phyloP scores from a whole-genome alignment of 2,797 vertebrate genomes.

The Antrozous pallidus region DNA sequence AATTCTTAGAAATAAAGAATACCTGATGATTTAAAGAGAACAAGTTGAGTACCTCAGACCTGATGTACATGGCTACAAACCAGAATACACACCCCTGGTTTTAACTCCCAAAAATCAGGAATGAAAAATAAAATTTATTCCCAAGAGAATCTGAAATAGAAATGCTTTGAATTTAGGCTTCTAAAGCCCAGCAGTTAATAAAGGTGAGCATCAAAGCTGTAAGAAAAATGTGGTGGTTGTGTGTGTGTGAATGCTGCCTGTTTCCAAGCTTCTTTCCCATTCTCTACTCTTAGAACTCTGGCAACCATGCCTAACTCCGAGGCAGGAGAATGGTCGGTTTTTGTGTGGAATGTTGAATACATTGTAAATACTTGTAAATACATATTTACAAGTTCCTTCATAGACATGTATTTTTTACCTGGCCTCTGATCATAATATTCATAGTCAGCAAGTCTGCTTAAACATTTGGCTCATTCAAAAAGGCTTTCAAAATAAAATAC shows the following conservation, averaged over 20 bases:
- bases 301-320: not conserved
- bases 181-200: not conserved
- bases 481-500: not conserved
- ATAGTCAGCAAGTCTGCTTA: not conserved
- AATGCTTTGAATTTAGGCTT: not conserved
- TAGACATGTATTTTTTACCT: not conserved
- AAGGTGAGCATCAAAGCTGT: not conserved
- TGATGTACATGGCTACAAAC: not conserved
- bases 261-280: too few species aligned
- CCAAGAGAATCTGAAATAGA: not conserved
- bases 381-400: not conserved
- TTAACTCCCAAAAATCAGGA: not conserved
- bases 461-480: not conserved
- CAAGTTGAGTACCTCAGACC: rapidly evolving
- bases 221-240: not conserved
- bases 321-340: not conserved
- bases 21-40: not conserved
- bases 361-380: too few species aligned
- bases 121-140: not conserved
- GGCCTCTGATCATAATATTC: not conserved
- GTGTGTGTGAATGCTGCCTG: not conserved
- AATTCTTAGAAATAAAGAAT: not conserved
- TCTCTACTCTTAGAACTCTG: not conserved
- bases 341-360: not conserved
- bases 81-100: not conserved